Evolutionary conservation across 1,140 invertebrate species (phyloP).

Genomic region (Procambarus clarkii): DNA sequence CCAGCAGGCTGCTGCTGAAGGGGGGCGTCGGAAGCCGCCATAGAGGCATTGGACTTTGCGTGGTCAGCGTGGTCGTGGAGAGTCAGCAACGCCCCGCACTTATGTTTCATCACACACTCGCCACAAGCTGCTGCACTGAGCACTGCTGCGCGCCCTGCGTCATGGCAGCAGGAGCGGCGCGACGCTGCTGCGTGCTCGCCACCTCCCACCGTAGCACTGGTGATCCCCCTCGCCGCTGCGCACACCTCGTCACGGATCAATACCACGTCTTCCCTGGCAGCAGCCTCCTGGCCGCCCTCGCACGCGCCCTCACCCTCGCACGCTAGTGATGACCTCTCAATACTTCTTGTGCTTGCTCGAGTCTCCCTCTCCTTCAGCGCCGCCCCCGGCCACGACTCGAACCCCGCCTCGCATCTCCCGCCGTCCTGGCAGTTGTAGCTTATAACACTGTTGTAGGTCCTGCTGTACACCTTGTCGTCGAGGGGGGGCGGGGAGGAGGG

Average conservation of each 20-base stretch:
- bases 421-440: not conserved
- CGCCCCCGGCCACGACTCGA: not conserved
- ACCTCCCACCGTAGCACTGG: constrained; percentile 65
- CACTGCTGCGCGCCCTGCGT: constrained; percentile 51
- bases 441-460: not conserved
- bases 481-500: constrained; percentile 39
- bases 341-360: constrained; percentile 11
- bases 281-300: constrained; percentile 62
- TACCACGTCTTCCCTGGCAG: constrained; percentile 60
- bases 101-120: constrained; percentile 64
- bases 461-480: not conserved
- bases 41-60: constrained; percentile 50
- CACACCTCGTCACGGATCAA: constrained; percentile 66
- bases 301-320: constrained; percentile 57
- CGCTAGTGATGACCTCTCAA: constrained; percentile 42
- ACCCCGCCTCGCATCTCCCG: not conserved
- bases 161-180: constrained; percentile 63
- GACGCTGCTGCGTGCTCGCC: constrained; percentile 62
- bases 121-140: constrained; percentile 31
- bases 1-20: constrained; percentile 36
- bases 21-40: constrained; percentile 63
- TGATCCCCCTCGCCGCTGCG: constrained; percentile 58
- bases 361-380: not conserved
- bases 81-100: constrained; percentile 46
- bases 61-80: constrained; percentile 25